A percentile compares a stretch with the other conserved stretches of the same genome.
Conservation (phyloP, 1,140 invertebrate species). For the Penaeus vannamei region DNA sequence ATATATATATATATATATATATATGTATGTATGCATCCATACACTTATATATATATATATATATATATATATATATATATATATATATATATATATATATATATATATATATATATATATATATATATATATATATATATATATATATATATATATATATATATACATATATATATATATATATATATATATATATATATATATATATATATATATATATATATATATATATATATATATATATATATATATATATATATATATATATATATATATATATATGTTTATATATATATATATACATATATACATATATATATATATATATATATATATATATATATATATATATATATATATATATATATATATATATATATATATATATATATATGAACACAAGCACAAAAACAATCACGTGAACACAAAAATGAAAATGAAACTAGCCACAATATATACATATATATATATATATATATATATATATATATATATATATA, state of each 20-base stretch:
- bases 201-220: neutral
- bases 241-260: neutral
- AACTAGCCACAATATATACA: neutral
- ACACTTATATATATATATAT: too few species aligned
- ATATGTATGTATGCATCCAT: neutral
- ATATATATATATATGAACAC: neutral
- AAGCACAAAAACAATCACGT: neutral
- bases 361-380: constrained; percentile 17
- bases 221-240: neutral
- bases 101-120: constrained; percentile 21
- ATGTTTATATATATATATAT: neutral
- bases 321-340: constrained; percentile 12
- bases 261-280: neutral
- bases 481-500: neutral
- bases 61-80: neutral
- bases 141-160: neutral
- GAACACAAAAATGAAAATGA: too few species aligned
- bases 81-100: constrained; percentile 30
- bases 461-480: neutral
- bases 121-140: constrained; percentile 10
- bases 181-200: neutral
- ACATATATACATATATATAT: constrained; percentile 8
- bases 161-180: neutral
- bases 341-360: constrained; percentile 30
- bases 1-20: constrained; percentile 6